Base-by-base conservation (phyloP, 2,797 vertebrate genomes). In the Paratrypauchen microcephalus region DNA sequence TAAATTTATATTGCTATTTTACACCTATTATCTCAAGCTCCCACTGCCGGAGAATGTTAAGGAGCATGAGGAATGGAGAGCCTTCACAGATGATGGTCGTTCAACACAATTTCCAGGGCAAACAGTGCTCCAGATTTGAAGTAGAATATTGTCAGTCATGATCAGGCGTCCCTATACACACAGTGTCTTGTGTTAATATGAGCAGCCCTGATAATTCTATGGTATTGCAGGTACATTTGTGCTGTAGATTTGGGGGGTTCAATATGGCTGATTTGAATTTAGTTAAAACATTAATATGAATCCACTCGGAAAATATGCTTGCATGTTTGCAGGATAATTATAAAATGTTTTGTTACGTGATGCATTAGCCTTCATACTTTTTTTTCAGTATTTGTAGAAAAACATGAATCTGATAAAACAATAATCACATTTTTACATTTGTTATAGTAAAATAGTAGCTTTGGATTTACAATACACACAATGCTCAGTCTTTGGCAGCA, bases 1-100 rank as follows among this genome's bases (percentile, higher is more conserved):
- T 90, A 81, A 32, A 85, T 90, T 83, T 86, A 72, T 78, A 84
- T 84, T 75, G 63, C 52, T 76, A 57, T 81, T 87, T 84, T 73
- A 67, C 69, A 70, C 21, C 66, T 55, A 74, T 75, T 80, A 82
- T 80, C 74, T 75, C 69, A 64, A 55, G 11, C 64, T 76, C 69
- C 50, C 59, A 63, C 77, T 78, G 65, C 4, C 66, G 36, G 39
- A 65, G 82, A 83, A 85, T 80, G 39, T 59, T 55, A 82, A 84
- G 54, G 39, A 73, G 69, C 65, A 3, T 30, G 68, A 66, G 82
- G 63, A 68, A 6, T 23, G 1, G 63, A 15, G 48, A 26, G 50
- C 69, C 52, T 55, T 59, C 28, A 15, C 41, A 45, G 41, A 45
- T 45, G 12, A 4, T 45, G 36, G 69, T 24, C 26, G 56, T 63